Conservation (phyloP, 2,113 vertebrate genomes). For the Hypomesus transpacificus region DNA sequence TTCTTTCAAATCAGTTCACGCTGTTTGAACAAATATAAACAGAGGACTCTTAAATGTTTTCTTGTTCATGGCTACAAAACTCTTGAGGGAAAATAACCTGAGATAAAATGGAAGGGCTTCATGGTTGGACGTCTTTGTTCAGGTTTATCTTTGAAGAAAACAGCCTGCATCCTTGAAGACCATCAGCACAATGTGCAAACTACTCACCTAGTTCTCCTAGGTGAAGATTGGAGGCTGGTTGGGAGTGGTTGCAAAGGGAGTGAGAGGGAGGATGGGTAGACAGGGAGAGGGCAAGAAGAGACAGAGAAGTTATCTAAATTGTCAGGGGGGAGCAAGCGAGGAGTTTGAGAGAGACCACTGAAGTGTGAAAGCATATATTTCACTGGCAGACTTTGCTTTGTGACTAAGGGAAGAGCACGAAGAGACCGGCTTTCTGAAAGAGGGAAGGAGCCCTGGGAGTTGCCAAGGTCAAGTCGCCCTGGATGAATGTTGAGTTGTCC, state of each 20-base stretch:
- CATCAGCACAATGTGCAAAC: background rate
- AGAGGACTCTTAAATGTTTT: too few species aligned
- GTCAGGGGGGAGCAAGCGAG: constrained; percentile 16
- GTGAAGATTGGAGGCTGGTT: background rate
- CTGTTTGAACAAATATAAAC: too few species aligned
- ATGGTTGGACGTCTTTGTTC: too few species aligned
- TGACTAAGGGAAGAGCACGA: constrained; percentile 27
- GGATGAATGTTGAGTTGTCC: constrained; percentile 13
- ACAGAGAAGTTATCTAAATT: constrained; percentile 2
- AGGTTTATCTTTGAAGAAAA: too few species aligned
- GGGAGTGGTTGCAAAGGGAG: background rate
- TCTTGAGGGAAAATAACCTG: too few species aligned
- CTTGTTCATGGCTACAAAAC: too few species aligned
- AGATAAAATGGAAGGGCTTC: too few species aligned
- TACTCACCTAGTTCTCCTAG: background rate
- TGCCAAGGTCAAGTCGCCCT: constrained; percentile 14
- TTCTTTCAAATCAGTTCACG: too few species aligned
- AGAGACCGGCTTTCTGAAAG: background rate
- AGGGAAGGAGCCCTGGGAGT: background rate
- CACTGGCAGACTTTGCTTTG: constrained; percentile 38
- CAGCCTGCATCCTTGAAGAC: background rate
- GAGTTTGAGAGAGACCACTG: constrained; percentile 41
- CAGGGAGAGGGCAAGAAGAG: background rate
- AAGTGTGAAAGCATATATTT: constrained; percentile 59
- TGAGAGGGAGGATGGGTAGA: background rate